phyloP scores from a whole-genome alignment of 2,888 invertebrate genomes.

The Diachrysia chrysitis region DNA sequence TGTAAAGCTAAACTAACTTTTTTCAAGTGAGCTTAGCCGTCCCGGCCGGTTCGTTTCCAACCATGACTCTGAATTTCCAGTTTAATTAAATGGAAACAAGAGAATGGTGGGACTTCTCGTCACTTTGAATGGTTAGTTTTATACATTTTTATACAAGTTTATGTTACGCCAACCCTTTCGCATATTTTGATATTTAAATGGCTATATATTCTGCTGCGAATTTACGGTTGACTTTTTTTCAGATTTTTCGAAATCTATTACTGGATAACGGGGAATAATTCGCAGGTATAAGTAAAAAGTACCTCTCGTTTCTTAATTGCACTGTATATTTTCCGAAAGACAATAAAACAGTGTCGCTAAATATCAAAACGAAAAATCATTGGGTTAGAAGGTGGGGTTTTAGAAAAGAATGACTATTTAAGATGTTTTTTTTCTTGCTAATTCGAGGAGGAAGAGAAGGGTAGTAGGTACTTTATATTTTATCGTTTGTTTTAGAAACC shows the following conservation, averaged over 20 bases:
- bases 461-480: too few species aligned
- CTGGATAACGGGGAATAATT: constrained; percentile 76
- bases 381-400: constrained; percentile 21
- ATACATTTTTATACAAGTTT: constrained; percentile 47
- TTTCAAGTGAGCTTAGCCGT: constrained; percentile 70
- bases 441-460: too few species aligned
- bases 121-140: constrained; percentile 79
- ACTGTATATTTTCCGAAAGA: constrained; percentile 65
- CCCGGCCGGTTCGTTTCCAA: constrained; percentile 64
- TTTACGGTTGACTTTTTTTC: constrained; percentile 80
- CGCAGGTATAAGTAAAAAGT: constrained; percentile 75
- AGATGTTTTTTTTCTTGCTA: too few species aligned
- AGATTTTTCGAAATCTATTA: constrained; percentile 82
- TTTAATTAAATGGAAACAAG: constrained; percentile 88
- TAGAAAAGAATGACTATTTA: constrained; percentile 8
- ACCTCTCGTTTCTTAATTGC: constrained; percentile 58
- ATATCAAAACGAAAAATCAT: constrained; percentile 21
- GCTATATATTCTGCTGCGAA: constrained; percentile 67
- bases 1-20: constrained; percentile 77
- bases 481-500: too few species aligned
- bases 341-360: constrained; percentile 48
- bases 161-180: constrained; percentile 43
- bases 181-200: constrained; percentile 69
- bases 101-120: constrained; percentile 76
- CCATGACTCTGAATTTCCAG: constrained; percentile 79